Percentiles rank a stretch among this genome's conserved stretches.
Evolutionary conservation across 2,888 invertebrate genomes (phyloP).

Genomic region (Helleia helle): DNA sequence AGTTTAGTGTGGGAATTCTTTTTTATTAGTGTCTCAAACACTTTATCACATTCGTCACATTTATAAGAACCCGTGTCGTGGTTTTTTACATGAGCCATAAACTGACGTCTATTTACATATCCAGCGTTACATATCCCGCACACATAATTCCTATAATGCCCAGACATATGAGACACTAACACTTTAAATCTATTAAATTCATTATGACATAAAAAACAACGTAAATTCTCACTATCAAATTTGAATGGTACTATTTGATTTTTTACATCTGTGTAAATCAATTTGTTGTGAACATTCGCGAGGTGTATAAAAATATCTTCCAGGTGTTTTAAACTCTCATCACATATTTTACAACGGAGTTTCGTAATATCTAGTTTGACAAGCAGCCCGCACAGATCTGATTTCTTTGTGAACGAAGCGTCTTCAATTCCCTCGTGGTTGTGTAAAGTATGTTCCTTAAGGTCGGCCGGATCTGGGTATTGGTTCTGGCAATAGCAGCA

Average conservation of each 20-base stretch:
- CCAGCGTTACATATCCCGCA: constrained; percentile 33
- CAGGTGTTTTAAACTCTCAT: constrained; percentile 27
- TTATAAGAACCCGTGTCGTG: constrained; percentile 24
- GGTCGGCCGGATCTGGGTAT: constrained; percentile 27
- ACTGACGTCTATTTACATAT: constrained; percentile 24
- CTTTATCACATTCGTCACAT: constrained; percentile 24
- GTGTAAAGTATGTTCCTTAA: constrained; percentile 34
- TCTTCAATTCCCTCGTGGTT: constrained; percentile 25
- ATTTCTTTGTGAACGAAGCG: constrained; percentile 29
- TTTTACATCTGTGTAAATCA: constrained; percentile 42
- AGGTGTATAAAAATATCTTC: constrained; percentile 42
- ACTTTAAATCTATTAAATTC: constrained; percentile 27
- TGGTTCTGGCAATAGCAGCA: constrained; percentile 35
- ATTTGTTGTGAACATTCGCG: constrained; percentile 32
- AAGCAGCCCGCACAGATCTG: constrained; percentile 31
- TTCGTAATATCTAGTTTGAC: constrained; percentile 38
- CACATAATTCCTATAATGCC: constrained; percentile 36
- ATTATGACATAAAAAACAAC: constrained; percentile 32
- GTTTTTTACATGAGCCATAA: constrained; percentile 19
- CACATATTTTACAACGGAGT: constrained; percentile 31
- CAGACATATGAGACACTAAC: constrained; percentile 35
- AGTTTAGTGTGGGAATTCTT: constrained; percentile 22
- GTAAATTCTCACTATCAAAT: constrained; percentile 25
- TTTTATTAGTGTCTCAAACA: constrained; percentile 20
- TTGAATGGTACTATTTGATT: constrained; percentile 41